Evolutionary conservation across 2,797 vertebrate genomes (phyloP).

Genomic region (Danionella dracula): DNA sequence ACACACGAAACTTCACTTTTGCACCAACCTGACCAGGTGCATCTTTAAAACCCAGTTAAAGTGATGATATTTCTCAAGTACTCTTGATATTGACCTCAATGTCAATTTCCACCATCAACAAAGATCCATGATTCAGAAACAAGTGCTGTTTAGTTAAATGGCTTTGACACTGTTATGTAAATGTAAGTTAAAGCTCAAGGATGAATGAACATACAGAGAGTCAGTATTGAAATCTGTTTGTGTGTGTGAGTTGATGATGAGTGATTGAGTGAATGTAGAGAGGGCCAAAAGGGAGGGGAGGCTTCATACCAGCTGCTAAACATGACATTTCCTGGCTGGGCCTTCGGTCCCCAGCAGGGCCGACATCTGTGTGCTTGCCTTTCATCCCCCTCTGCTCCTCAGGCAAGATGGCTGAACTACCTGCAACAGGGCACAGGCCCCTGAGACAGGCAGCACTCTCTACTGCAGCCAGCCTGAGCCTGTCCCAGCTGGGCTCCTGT

Average conservation of each 20-base stretch:
- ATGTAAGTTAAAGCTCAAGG: neutral
- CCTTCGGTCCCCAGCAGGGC: conserved; percentile 68
- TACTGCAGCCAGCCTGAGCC: conserved; percentile 49
- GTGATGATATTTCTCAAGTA: no score
- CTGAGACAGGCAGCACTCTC: conserved; percentile 55
- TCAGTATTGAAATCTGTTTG: neutral
- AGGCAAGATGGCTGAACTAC: conserved; percentile 63
- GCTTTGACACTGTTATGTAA: no score
- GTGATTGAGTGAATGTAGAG: conserved; percentile 9
- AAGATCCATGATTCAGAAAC: no score
- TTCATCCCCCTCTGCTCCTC: conserved; percentile 68
- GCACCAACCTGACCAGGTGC: neutral
- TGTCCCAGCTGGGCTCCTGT: conserved; percentile 64
- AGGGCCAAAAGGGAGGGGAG: conserved; percentile 54
- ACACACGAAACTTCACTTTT: conserved; percentile 43
- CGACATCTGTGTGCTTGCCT: conserved; percentile 73
- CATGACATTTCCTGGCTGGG: conserved; percentile 73
- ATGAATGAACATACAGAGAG: neutral
- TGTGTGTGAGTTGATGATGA: neutral
- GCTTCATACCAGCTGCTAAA: conserved; percentile 71
- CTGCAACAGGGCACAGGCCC: conserved; percentile 67
- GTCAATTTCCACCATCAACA: no score
- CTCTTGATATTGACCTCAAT: no score
- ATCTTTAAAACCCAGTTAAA: neutral
- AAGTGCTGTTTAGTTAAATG: no score